Evolutionary conservation across 53 echinoderm and acorn worm genomes (phyloP).

Genomic region (Echinometra lucunter): DNA sequence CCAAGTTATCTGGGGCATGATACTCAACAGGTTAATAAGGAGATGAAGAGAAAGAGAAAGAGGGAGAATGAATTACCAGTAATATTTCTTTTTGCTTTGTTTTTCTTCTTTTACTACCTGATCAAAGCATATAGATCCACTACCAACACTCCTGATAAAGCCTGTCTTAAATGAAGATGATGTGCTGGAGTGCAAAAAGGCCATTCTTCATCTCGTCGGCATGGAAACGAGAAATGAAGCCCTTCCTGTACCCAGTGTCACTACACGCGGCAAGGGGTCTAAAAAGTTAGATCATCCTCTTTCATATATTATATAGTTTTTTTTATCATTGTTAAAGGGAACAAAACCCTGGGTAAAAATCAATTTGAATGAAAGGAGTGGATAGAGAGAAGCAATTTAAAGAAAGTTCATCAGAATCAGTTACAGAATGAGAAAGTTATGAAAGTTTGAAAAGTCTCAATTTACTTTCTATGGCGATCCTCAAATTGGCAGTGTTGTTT

Average conservation of each 20-base stretch:
- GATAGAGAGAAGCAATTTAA: no score
- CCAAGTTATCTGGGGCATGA: no score
- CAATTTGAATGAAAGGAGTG: no score
- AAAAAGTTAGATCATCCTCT: slow-evolving; percentile 77
- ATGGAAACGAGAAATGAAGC: slow-evolving; percentile 95
- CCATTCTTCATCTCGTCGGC: slow-evolving; percentile 88
- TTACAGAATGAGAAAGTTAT: no score
- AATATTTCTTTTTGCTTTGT: neutral
- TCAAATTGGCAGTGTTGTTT: no score
- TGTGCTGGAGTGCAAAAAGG: slow-evolving; percentile 88
- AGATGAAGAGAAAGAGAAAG: no score
- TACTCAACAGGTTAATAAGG: no score
- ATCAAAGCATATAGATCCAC: slow-evolving; percentile 93
- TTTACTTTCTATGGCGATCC: no score
- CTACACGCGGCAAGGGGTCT: slow-evolving; percentile 85
- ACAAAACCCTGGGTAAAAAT: no score
- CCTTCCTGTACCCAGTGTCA: slow-evolving; percentile 86
- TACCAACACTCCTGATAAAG: slow-evolving; percentile 85
- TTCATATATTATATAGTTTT: neutral
- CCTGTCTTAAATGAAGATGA: slow-evolving; percentile 81
- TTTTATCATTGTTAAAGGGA: no score
- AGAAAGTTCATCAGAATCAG: no score
- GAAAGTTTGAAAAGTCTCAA: no score
- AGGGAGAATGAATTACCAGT: neutral
- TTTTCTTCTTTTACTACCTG: slow-evolving; percentile 1